Evolutionary conservation across 2,797 vertebrate genomes (phyloP), one percentile per base, ranked within the genome.

Genomic region (Xerus rutilus): DNA sequence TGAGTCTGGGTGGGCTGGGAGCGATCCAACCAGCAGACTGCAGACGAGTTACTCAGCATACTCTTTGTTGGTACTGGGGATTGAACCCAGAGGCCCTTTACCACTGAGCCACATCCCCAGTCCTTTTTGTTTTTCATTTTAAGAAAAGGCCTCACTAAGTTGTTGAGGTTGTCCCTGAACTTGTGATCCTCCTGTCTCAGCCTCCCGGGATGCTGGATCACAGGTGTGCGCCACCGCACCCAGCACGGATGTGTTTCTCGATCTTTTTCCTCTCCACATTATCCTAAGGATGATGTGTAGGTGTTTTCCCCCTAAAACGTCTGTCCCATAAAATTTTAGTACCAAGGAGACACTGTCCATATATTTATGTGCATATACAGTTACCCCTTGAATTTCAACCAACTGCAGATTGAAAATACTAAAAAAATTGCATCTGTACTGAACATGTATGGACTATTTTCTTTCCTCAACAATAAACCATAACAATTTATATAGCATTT

Each of bases 251-350:
- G 54, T 54, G 54, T 2, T 7, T 57, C 20, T 49, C 52, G 20
- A 1, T 7, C 3, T 14, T 43, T 43, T 49, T 7, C 4, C 28
- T n/a, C 2, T 54, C 2, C 30, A 11, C 28, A n/a, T 9, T 28
- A 10, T 81, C 23, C 43, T 32, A 8, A 30, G 23, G 49, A 73
- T 21, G 3, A 21, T 39, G 6, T 20, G 45, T 47, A 74, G 14
- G 25, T 32, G 52, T 28, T 67, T 73, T 54, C 47, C 32, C 23
- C 28, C 9, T 21, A 3, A n/a, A 72, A 69, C 39, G 17, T 3
- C 30, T 18, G 14, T 9, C 14, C 13, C 30, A 43, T 49, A 57
- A 49, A 39, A 59, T 88, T 74, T 85, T 62, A 59, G 45, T 39
- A 45, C n/a, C 32, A 79, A 62, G 47, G 88, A 73, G 30, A 15